Conservation (phyloP, 2,888 invertebrate genomes). For the Dynastes tityus region DNA sequence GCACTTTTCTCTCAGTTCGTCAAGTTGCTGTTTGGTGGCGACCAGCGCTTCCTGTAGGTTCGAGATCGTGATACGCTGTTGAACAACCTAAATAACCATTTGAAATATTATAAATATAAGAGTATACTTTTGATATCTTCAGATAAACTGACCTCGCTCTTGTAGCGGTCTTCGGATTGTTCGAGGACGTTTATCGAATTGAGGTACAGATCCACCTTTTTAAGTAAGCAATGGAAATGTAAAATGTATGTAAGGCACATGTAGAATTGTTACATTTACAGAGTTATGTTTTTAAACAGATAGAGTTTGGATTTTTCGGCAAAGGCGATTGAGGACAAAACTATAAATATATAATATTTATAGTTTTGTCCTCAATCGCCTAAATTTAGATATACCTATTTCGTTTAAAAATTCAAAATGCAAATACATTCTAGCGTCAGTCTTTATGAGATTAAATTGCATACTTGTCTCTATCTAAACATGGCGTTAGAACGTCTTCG, state of each 20-base stretch:
- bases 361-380: too few species aligned
- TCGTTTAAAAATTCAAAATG: too few species aligned
- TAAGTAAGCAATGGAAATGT: constrained; percentile 2
- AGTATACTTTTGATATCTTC: neutral
- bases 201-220: constrained; percentile 65
- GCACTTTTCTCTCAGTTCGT: constrained; percentile 63
- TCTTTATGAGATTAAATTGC: too few species aligned
- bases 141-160: constrained; percentile 63
- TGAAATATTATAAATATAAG: too few species aligned
- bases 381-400: too few species aligned
- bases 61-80: constrained; percentile 65
- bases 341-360: too few species aligned
- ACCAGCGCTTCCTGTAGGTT: constrained; percentile 67
- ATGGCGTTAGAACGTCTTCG: too few species aligned
- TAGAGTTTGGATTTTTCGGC: neutral
- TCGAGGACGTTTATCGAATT: constrained; percentile 66
- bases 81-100: constrained; percentile 62
- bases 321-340: neutral
- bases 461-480: too few species aligned
- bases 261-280: too few species aligned
- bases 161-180: constrained; percentile 63
- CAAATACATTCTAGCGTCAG: too few species aligned
- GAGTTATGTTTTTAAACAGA: neutral
- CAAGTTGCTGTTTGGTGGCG: constrained; percentile 65
- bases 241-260: too few species aligned